Conservation (phyloP, 2,797 vertebrate genomes). For the Brotula barbata region DNA sequence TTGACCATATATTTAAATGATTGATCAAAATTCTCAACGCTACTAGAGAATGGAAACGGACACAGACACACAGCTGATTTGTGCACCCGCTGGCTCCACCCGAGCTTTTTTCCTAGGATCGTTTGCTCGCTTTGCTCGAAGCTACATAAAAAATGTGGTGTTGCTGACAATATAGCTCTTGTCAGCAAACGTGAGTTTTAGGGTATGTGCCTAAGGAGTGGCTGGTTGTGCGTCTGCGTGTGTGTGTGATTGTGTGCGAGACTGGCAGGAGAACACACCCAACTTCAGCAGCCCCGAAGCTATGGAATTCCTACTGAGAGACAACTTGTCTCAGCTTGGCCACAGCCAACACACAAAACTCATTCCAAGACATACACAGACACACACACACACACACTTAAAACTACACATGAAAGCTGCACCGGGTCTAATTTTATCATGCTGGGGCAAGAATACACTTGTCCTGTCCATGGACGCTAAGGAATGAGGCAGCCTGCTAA, state of each 20-base stretch:
- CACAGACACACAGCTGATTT: slow-evolving; percentile 6
- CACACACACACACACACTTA: slow-evolving; percentile 31
- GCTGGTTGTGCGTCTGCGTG: slow-evolving; percentile 11
- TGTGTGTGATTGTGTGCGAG: slow-evolving; percentile 6
- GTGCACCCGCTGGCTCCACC: slow-evolving; percentile 38
- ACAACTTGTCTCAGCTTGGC: slow-evolving; percentile 74
- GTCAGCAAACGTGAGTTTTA: slow-evolving; percentile 29
- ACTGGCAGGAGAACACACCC: slow-evolving; percentile 50
- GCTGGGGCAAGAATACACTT: slow-evolving; percentile 69
- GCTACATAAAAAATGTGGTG: slow-evolving; percentile 29
- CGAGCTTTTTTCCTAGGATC: background rate
- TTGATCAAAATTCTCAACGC: too few relatives aligned
- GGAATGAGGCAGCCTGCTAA: slow-evolving; percentile 81
- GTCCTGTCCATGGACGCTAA: slow-evolving; percentile 53
- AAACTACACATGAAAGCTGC: slow-evolving; percentile 53
- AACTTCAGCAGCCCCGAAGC: slow-evolving; percentile 52
- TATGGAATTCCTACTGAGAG: slow-evolving; percentile 67
- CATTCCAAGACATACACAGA: slow-evolving; percentile 31
- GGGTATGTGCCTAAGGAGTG: slow-evolving; percentile 25
- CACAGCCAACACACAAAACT: slow-evolving; percentile 41
- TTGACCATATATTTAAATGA: too few relatives aligned
- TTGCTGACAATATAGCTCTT: slow-evolving; percentile 44
- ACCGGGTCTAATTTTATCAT: slow-evolving; percentile 56
- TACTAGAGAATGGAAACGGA: too few relatives aligned
- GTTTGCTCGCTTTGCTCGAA: slow-evolving; percentile 17